phyloP scores from a whole-genome alignment of 2,888 invertebrate species.

The Ornithoptera alexandrae region DNA sequence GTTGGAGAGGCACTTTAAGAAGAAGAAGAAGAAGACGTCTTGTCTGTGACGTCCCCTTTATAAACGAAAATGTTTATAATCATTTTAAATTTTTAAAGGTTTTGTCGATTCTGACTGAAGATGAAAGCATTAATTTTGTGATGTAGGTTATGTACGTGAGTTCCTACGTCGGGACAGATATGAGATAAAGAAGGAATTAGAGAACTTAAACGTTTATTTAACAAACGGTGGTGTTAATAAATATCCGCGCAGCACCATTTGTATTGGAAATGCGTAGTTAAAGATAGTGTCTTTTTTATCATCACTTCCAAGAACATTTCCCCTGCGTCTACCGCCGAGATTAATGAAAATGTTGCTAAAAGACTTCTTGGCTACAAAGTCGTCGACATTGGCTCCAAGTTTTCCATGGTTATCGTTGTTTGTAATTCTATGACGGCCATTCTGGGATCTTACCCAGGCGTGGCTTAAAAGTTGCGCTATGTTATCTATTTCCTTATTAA shows the following conservation, averaged over 20 bases:
- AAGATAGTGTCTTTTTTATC: slow-evolving; percentile 33
- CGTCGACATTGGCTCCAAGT: neutral
- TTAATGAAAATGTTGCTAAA: slow-evolving; percentile 14
- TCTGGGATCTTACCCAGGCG: neutral
- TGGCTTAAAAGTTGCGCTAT: slow-evolving; percentile 8
- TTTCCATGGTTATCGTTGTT: neutral
- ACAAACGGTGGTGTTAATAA: slow-evolving; percentile 42
- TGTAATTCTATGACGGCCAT: neutral
- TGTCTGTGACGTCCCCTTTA: no score
- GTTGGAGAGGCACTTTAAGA: no score
- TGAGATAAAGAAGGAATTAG: slow-evolving; percentile 14
- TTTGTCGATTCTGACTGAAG: no score
- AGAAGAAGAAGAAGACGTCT: no score
- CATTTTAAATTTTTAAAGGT: no score
- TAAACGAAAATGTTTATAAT: no score
- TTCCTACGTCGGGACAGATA: no score
- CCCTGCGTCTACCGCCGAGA: neutral
- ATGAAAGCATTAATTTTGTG: no score
- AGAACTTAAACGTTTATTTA: slow-evolving; percentile 12
- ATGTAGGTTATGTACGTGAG: no score
- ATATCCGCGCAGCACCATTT: slow-evolving; percentile 52
- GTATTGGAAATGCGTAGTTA: slow-evolving; percentile 52
- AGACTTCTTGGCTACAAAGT: neutral
- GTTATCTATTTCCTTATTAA: slow-evolving; percentile 9
- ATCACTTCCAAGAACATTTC: slow-evolving; percentile 25